Evolutionary conservation across 2,888 invertebrate species (phyloP), one percentile per base, ranked within the genome.

Genomic region (Sericinus montela): DNA sequence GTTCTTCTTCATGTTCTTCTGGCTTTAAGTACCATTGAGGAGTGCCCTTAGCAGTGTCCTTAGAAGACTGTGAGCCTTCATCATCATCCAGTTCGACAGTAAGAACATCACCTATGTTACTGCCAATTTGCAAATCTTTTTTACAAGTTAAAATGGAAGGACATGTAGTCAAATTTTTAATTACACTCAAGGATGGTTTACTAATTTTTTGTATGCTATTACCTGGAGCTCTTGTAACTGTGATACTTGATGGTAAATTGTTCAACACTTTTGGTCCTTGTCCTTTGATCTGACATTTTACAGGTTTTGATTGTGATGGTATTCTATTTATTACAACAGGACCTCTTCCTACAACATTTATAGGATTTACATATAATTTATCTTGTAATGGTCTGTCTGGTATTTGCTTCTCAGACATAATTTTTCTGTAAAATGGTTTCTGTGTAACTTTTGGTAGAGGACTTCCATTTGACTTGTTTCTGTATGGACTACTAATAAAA

Each of bases 71-170:
- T 9, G 65, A 32, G 5, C 54, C 49, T 14, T 80, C 80, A 57
- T 88, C 85, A 65, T 85, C 84, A 63, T 87, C 87, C 37, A 87
- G 62, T 46, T 85, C 79, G 4, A 86, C 80, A 43, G 80, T 81
- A 41, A 71, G 60, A 23, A 78, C 61, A 36, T 67, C 66, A 48
- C 53, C 41, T 43, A 52, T 2, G 16, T 39, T 45, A 4, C 32
- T 23, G 4, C 45, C 34, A 19, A 47, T 36, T 7, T 25, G 25
- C 25, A 25, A 25, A 29, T 52, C 50, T 34, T 43, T 35, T 36
- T 49, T 37, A 11, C 44, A 4, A n/a, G 1, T n/a, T 43, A 25
- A 25, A 25, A 8, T 32, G 1, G 32, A 39, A 16, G 41, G 16
- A 14, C 1, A 14, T n/a, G 15, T 16, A 11, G 28, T 25, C 9